phyloP scores from a whole-genome alignment of 2,888 invertebrate species.

The Sicus ferrugineus region DNA sequence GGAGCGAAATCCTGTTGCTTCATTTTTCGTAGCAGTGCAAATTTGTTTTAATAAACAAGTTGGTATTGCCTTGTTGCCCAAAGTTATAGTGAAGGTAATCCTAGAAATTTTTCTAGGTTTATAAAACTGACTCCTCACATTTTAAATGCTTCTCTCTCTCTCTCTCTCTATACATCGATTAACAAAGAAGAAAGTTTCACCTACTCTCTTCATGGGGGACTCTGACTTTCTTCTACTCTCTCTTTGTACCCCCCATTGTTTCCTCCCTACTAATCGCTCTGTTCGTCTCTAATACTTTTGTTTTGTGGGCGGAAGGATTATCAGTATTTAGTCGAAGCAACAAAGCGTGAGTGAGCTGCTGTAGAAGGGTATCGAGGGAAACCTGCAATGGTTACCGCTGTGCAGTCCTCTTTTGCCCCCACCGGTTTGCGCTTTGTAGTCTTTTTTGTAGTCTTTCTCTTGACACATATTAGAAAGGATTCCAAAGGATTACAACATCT shows the following conservation, averaged over 20 bases:
- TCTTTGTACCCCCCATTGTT: not conserved
- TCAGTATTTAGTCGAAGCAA: not conserved
- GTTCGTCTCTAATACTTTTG: constrained; percentile 37
- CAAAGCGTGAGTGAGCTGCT: not conserved
- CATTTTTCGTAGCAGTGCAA: no score
- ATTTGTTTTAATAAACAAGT: no score
- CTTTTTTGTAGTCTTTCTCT: not conserved
- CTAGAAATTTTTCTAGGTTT: not conserved
- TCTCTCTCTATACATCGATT: not conserved
- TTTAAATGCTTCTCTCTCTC: not conserved
- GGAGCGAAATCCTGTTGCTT: no score
- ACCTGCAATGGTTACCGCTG: not conserved
- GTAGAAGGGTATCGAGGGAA: not conserved
- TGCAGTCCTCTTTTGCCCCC: not conserved
- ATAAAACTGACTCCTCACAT: not conserved
- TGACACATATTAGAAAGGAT: constrained; percentile 30
- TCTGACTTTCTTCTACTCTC: no score
- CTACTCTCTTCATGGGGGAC: not conserved
- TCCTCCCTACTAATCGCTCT: not conserved
- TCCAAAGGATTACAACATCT: constrained; percentile 24
- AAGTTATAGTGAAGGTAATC: no score
- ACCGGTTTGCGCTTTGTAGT: not conserved
- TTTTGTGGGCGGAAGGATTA: constrained; percentile 44
- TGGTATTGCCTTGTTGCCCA: no score
- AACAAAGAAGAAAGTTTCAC: not conserved